These are phyloP conservation scores for Pseudachorutes palmiensis DNA, from an alignment of 1,140 invertebrate species.

Conservation along the genomic window DNA sequence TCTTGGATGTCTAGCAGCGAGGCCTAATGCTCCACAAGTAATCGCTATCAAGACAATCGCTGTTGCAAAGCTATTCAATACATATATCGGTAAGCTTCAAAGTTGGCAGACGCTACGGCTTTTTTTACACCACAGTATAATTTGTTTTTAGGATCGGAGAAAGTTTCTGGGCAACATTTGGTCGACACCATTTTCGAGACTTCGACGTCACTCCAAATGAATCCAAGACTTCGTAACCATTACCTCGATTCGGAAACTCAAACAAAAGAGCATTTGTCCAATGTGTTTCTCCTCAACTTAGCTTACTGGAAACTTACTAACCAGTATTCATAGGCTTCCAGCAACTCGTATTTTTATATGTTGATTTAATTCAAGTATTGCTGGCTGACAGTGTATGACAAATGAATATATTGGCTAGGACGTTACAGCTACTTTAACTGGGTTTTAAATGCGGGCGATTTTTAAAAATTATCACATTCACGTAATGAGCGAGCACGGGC, in stretches of 20 bases:
- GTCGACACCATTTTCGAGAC: slow-evolving; percentile 20
- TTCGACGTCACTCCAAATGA: not conserved
- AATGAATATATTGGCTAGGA: no score
- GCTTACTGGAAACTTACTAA: slow-evolving; percentile 32
- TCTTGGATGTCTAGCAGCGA: slow-evolving; percentile 18
- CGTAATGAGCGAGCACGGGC: not conserved
- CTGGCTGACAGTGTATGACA: no score
- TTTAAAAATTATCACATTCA: no score
- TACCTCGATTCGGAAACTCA: not conserved
- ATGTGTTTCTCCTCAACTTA: slow-evolving; percentile 29
- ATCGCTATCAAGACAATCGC: slow-evolving; percentile 26
- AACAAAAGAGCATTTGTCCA: slow-evolving; percentile 23
- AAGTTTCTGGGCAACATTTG: slow-evolving; percentile 31
- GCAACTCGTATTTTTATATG: no score
- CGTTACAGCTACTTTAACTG: no score
- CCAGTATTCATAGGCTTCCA: slow-evolving; percentile 12
- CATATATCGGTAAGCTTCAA: slow-evolving; percentile 29
- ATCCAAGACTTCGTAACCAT: not conserved
- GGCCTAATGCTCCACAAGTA: slow-evolving; percentile 15
- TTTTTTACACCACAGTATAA: not conserved
- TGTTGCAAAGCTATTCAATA: slow-evolving; percentile 29
- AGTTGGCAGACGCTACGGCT: no score
- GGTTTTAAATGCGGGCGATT: no score
- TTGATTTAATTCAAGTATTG: no score
- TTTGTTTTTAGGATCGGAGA: slow-evolving; percentile 26